A percentile compares a stretch with the other conserved stretches of the same genome.
phyloP scores from a whole-genome alignment of 2,113 vertebrate genomes.

The Murina feae region DNA sequence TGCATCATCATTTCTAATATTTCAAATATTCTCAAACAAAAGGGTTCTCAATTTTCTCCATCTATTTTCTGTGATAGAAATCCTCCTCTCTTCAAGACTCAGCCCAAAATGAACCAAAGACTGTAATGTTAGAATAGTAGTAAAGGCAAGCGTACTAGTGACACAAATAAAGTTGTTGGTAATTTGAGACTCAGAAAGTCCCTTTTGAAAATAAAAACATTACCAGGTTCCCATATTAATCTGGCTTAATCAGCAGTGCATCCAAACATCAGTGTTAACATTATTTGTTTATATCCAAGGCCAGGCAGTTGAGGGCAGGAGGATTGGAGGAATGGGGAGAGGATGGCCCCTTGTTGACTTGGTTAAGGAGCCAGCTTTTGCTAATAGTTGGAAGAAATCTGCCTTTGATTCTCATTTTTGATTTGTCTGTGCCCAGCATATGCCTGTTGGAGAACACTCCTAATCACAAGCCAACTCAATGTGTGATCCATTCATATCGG shows the following conservation, averaged over 20 bases:
- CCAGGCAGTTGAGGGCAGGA: background rate
- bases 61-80: constrained; percentile 22
- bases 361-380: background rate
- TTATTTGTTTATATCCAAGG: background rate
- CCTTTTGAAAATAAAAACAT: background rate
- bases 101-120: background rate
- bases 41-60: background rate
- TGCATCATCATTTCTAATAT: background rate
- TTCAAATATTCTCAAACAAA: background rate
- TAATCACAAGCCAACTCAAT: background rate
- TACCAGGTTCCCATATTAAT: background rate
- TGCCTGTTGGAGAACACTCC: background rate
- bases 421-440: background rate
- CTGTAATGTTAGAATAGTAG: background rate
- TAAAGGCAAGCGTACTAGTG: background rate
- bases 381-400: background rate
- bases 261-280: background rate
- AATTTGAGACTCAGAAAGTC: background rate
- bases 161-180: background rate
- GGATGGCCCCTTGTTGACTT: background rate
- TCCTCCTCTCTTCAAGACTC: background rate
- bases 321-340: background rate
- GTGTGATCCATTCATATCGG: background rate
- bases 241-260: background rate
- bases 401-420: background rate